phyloP scores from a whole-genome alignment of 1,140 invertebrate genomes.

The Drosophila insularis region DNA sequence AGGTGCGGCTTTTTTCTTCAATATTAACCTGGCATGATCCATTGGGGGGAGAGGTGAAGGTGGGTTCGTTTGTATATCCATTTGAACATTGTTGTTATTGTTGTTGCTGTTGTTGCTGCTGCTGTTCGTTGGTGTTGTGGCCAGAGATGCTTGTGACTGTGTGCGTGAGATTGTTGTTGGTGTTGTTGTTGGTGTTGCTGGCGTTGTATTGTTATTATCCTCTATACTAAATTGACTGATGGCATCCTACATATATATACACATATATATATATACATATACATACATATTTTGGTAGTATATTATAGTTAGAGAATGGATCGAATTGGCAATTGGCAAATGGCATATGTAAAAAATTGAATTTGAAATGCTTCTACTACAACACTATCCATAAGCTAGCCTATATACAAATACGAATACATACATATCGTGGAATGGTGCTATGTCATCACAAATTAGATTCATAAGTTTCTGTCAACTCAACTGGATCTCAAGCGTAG shows the following conservation, averaged over 20 bases:
- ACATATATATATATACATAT: neutral
- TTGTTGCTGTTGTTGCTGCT: slow-evolving; percentile 13
- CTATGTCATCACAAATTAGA: too few species aligned
- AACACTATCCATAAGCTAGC: too few species aligned
- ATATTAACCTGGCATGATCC: slow-evolving; percentile 70
- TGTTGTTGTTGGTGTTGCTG: slow-evolving; percentile 37
- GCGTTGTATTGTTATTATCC: slow-evolving; percentile 60
- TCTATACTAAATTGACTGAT: slow-evolving; percentile 57
- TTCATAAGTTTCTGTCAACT: too few species aligned
- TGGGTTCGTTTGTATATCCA: slow-evolving; percentile 24
- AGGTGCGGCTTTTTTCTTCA: neutral
- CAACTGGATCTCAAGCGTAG: too few species aligned
- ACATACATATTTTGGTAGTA: neutral
- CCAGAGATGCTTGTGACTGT: slow-evolving; percentile 38
- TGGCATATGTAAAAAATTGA: too few species aligned
- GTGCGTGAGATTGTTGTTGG: slow-evolving; percentile 43
- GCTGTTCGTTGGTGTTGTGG: slow-evolving; percentile 30
- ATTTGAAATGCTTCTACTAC: too few species aligned
- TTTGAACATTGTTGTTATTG: slow-evolving; percentile 18
- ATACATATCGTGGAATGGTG: too few species aligned
- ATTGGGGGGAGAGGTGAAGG: slow-evolving; percentile 1
- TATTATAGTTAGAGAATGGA: neutral
- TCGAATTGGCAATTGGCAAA: too few species aligned
- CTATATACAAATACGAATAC: too few species aligned
- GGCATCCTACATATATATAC: slow-evolving; percentile 47